Evolutionary conservation across 2,797 vertebrate species (phyloP).

Genomic region (Protonibea diacanthus): DNA sequence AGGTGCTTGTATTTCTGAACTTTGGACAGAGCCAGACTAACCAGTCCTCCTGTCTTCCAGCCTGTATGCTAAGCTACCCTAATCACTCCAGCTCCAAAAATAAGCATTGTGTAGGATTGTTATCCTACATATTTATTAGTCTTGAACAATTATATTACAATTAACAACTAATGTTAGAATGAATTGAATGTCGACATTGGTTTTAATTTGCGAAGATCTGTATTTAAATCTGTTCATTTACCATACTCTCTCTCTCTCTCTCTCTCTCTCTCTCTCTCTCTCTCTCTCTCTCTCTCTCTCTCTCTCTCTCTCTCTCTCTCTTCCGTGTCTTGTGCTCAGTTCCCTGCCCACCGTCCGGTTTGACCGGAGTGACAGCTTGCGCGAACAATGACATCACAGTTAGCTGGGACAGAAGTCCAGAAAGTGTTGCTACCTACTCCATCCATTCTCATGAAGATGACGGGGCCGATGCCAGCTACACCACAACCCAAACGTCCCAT

Average conservation of each 20-base stretch:
- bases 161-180: no score
- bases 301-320: neutral
- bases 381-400: slow-evolving; percentile 76
- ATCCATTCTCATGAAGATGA: slow-evolving; percentile 53
- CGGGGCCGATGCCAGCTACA: slow-evolving; percentile 40
- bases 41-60: no score
- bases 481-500: slow-evolving; percentile 54
- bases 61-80: no score
- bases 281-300: neutral
- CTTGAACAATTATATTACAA: neutral
- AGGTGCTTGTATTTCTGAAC: no score
- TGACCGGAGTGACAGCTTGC: slow-evolving; percentile 73
- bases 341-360: slow-evolving; percentile 79
- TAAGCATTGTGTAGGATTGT: neutral
- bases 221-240: neutral
- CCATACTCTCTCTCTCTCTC: no score
- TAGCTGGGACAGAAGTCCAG: slow-evolving; percentile 76
- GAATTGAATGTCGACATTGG: neutral
- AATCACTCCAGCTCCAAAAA: no score
- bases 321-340: slow-evolving; percentile 62
- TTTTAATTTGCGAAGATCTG: neutral
- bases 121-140: neutral
- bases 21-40: no score
- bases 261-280: neutral
- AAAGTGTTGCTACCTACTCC: slow-evolving; percentile 65